A percentile compares a stretch with the other conserved stretches of the same genome.
phyloP scores from a whole-genome alignment of 2,888 invertebrate genomes.

The Caenorhabditis sinica region DNA sequence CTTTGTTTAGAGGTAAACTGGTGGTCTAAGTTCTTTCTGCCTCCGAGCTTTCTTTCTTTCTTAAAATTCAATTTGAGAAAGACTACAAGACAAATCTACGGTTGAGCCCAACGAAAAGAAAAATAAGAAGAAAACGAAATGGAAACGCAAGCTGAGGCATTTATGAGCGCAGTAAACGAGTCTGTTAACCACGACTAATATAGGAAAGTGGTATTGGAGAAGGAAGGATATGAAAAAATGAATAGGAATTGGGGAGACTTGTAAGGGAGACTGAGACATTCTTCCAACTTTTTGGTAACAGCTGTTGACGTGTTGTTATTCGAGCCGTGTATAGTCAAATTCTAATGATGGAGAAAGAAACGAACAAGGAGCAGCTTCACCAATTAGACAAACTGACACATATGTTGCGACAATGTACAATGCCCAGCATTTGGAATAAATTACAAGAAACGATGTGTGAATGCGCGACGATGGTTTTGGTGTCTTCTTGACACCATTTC shows the following conservation, averaged over 20 bases:
- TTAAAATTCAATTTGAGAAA: constrained; percentile 52
- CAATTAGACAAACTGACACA: constrained; percentile 69
- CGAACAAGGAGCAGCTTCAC: constrained; percentile 59
- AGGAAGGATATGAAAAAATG: constrained; percentile 34
- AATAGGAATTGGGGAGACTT: constrained; percentile 12
- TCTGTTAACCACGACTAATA: constrained; percentile 41
- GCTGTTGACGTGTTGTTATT: constrained; percentile 66
- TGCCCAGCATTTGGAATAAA: constrained; percentile 57
- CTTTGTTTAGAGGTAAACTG: constrained; percentile 48
- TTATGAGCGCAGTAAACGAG: constrained; percentile 45
- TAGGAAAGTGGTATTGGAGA: constrained; percentile 18
- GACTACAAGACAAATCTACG: constrained; percentile 16
- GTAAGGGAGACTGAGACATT: background rate
- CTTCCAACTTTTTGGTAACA: constrained; percentile 63
- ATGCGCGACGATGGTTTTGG: constrained; percentile 39
- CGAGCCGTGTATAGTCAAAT: constrained; percentile 60
- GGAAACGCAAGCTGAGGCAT: constrained; percentile 37
- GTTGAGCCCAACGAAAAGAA: constrained; percentile 6
- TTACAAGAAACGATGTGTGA: constrained; percentile 48
- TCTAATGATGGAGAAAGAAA: constrained; percentile 41
- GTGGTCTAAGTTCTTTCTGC: background rate
- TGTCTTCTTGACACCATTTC: constrained; percentile 16
- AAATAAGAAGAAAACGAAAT: constrained; percentile 20
- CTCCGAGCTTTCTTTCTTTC: constrained; percentile 18
- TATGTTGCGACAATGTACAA: constrained; percentile 69